Evolutionary conservation across 2,797 vertebrate species (phyloP).

Genomic region (Darevskia mixta): DNA sequence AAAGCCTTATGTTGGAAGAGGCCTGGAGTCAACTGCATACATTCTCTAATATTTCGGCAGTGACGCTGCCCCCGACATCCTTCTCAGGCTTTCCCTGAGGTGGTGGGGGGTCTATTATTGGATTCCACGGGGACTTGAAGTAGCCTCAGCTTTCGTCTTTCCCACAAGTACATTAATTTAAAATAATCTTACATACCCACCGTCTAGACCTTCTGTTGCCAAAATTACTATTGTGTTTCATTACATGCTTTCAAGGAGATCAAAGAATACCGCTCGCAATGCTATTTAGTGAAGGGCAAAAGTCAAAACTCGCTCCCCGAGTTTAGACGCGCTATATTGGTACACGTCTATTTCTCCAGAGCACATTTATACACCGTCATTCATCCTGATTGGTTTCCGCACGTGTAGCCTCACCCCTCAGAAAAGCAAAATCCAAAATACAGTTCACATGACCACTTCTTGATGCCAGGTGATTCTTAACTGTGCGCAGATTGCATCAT

Average conservation of each 20-base stretch:
- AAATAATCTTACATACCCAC: not conserved
- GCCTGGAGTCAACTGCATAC: not conserved
- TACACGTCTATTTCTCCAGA: not conserved
- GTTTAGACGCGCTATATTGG: not conserved
- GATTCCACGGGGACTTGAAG: not conserved
- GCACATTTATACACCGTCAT: not conserved
- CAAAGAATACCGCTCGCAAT: not conserved
- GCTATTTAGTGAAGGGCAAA: not conserved
- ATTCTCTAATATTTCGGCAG: not conserved
- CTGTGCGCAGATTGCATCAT: not conserved
- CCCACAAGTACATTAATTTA: not conserved
- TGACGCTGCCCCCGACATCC: not conserved
- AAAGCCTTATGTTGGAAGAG: not conserved
- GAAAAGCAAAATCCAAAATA: not conserved
- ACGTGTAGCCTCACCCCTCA: rapidly evolving
- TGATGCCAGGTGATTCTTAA: not conserved
- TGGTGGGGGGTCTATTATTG: not conserved
- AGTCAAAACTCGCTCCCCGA: not conserved
- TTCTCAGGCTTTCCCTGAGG: constrained; percentile 14
- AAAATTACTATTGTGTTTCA: constrained; percentile 16
- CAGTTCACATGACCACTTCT: not conserved
- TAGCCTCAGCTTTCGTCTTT: not conserved
- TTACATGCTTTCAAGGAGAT: not conserved
- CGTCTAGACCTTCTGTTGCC: not conserved
- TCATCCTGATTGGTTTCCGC: too few species aligned